phyloP scores from a whole-genome alignment of 2,797 vertebrate genomes.

The Diceros bicornis region DNA sequence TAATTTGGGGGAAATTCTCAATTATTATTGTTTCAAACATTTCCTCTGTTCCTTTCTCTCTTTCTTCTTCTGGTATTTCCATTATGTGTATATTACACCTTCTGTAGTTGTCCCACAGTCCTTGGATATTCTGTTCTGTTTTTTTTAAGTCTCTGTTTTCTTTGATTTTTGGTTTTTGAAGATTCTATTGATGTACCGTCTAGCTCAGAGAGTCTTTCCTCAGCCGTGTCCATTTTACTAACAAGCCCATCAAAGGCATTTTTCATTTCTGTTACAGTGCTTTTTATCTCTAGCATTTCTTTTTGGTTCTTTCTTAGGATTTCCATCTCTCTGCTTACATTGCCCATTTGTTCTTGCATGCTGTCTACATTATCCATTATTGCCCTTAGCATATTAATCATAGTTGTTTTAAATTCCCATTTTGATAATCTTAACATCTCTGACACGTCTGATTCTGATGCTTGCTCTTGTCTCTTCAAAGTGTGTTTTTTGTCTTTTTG shows the following conservation, averaged over 20 bases:
- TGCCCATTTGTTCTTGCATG: background rate
- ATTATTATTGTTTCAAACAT: background rate
- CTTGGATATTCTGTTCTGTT: background rate
- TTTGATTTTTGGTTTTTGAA: background rate
- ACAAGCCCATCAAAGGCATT: background rate
- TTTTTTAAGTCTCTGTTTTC: background rate
- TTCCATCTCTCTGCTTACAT: background rate
- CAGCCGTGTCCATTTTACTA: background rate
- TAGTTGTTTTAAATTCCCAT: background rate
- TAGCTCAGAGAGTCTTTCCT: background rate
- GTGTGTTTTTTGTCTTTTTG: background rate
- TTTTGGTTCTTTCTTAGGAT: background rate
- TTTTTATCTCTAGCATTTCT: constrained; percentile 8
- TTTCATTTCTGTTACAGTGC: background rate
- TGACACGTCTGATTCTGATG: background rate
- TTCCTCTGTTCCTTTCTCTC: background rate
- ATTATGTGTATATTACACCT: background rate
- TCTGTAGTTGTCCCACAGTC: background rate
- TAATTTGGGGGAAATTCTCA: background rate
- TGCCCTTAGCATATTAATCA: background rate
- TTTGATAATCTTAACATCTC: background rate
- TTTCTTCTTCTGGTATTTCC: background rate
- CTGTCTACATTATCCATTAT: background rate
- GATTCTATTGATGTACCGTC: background rate
- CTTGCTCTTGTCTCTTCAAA: background rate